Base-by-base conservation (phyloP, 2,888 invertebrate species). In the Philonicus albiceps region DNA sequence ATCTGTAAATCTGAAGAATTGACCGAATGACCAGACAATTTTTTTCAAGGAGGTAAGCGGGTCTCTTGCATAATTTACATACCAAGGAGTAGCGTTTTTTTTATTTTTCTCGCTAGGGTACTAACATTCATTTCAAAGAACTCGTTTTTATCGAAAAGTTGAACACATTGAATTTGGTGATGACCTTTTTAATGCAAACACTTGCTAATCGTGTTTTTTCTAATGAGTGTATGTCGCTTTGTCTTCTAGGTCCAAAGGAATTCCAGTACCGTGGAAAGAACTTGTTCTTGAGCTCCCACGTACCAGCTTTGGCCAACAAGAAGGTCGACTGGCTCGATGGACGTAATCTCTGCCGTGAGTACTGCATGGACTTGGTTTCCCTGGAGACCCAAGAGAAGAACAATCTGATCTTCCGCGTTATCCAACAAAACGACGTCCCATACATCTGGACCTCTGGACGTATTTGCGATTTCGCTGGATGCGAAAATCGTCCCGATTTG, bases 361-460 rank as follows among this genome's bases (percentile, higher is more conserved):
- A 97, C 93, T 98, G 98, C 93, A 98, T 98, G 98, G 98, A 98
- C 92, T 94, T 97, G 89, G 96, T 97, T 78, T 96, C 97, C 27
- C 93, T 97, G 92, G 97, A 98, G 92, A 96, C 96, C 13, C 97
- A 97, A 92, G 97, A 97, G 91, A 97, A 98, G 92, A 97, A 97
- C 91, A 97, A 97, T 92, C 95, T 97, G 90, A 95, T 97, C 92
- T 97, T 96, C 95, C 96, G 95, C 92, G 94, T 97, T 73, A 97
- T 97, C 89, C 96, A 97, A 92, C 96, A 96, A 92, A 96, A 97
- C 89, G 96, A 97, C 91, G 96, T 97, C 76, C 97, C 97, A 3
- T 98, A 97, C 93, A 98, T 98, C 91, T 98, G 98, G 97, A 97
- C 98, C 16, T 96, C 97, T 5, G 98, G 97, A 85, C 96, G 97